Conservation (phyloP, 2,888 invertebrate genomes). For the Carpatolechia fugitivella region DNA sequence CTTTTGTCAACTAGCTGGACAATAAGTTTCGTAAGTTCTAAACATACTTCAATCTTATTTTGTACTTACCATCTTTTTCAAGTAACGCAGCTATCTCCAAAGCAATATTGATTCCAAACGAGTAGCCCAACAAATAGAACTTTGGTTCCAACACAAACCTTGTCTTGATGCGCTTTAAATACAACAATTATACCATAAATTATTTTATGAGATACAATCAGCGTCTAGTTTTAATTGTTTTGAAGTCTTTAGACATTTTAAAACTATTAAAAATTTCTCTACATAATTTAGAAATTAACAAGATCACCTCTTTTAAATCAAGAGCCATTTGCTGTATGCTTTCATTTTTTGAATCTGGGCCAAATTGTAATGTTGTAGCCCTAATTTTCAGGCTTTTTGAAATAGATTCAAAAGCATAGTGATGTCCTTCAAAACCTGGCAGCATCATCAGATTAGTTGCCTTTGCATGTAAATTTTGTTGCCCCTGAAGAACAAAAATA, state of each 20-base stretch:
- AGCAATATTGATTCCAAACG: slow-evolving; percentile 40
- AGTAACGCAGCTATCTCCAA: slow-evolving; percentile 48
- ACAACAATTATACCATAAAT: too few relatives aligned
- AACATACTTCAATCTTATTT: neutral
- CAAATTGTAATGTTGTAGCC: slow-evolving; percentile 41
- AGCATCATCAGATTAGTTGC: slow-evolving; percentile 41
- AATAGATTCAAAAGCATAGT: slow-evolving; percentile 34
- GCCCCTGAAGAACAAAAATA: neutral
- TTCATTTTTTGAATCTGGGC: slow-evolving; percentile 32
- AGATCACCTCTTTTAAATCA: slow-evolving; percentile 37
- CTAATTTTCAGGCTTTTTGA: slow-evolving; percentile 44
- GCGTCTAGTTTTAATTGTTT: too few relatives aligned
- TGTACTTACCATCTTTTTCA: slow-evolving; percentile 48
- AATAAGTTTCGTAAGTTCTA: too few relatives aligned
- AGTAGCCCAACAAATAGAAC: slow-evolving; percentile 29
- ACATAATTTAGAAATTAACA: neutral
- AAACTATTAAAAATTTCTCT: slow-evolving; percentile 1
- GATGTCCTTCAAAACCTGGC: slow-evolving; percentile 53
- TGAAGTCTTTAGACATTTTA: too few relatives aligned
- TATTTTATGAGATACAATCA: too few relatives aligned
- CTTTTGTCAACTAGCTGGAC: too few relatives aligned
- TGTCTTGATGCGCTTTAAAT: slow-evolving; percentile 26
- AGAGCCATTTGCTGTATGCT: slow-evolving; percentile 41
- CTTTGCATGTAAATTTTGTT: slow-evolving; percentile 28
- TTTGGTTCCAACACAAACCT: slow-evolving; percentile 30